A percentile compares a stretch with the other conserved stretches of the same genome.
phyloP scores from a whole-genome alignment of 2,797 vertebrate genomes.

The Sarcoramphus papa region DNA sequence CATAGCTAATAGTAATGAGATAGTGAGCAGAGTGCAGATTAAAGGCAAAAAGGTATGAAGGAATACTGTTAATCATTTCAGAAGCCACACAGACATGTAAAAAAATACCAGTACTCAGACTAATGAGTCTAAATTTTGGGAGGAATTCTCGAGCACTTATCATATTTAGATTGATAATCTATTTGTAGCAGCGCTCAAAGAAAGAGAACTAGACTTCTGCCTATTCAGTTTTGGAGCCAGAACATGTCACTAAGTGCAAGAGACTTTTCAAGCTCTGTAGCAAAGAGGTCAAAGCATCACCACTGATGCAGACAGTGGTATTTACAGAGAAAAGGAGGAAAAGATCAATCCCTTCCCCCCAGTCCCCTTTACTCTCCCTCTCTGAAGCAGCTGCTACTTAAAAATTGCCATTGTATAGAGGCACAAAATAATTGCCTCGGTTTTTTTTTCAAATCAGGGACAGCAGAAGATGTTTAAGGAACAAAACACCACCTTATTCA shows the following conservation, averaged over 20 bases:
- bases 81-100: background rate
- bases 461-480: conserved; percentile 1
- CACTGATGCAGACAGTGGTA: background rate
- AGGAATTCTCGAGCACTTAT: background rate
- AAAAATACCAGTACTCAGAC: background rate
- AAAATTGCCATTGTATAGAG: background rate
- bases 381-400: conserved; percentile 7
- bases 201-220: conserved; percentile 34
- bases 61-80: background rate
- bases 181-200: background rate
- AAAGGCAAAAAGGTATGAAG: conserved; percentile 13
- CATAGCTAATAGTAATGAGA: conserved; percentile 15
- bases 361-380: background rate
- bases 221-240: conserved; percentile 16
- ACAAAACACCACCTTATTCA: background rate
- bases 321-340: conserved; percentile 37
- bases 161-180: background rate
- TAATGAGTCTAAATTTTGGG: background rate
- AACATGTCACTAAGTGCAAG: conserved; percentile 58
- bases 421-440: conserved; percentile 13
- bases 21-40: background rate
- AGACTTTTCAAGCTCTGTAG: conserved; percentile 40
- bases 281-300: conserved; percentile 38
- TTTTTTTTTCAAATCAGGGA: background rate
- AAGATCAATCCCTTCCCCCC: conserved; percentile 11